Evolutionary conservation across 2,888 invertebrate species (phyloP), one percentile per base, ranked within the genome.

Genomic region (Andricus curvator): DNA sequence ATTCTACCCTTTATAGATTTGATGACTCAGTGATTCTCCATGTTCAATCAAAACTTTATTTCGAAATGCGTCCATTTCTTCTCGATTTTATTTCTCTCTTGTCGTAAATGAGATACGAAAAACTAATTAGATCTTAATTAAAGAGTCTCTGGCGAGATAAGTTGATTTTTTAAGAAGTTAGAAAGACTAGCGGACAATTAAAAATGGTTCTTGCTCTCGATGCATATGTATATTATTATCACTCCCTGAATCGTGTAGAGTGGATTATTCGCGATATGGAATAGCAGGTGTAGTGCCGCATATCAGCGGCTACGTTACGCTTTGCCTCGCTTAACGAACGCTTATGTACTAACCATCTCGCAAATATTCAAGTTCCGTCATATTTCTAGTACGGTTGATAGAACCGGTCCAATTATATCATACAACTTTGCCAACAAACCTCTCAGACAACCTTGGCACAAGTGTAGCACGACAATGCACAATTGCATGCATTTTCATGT

Each of bases 321-420:
- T 56, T 20, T 56, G 51, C 74, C 51, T 56, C 74, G 33, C 13
- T 56, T 74, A 74, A 65, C 44, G 65, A 44, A 65, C 48, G 60
- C n/a, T 25, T 29, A 17, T 51, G 60, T 87, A 89, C 87, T 88
- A 88, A 86, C 89, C 86, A 84, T 88, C 83, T 81, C 78, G 80
- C 81, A 85, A 80, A 86, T 83, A 86, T 84, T 82, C 81, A 76
- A 66, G 70, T 37, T 82, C 33, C 77, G 65, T 67, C 77, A 88
- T 85, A 87, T 89, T 88, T 86, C 85, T 78, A 70, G 85, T 68
- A 82, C 82, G 88, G 89, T 76, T 89, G 88, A 86, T 89, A 88
- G 83, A 88, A 88, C 89, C 88, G 88, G 90, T 91, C 89, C 89
- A 90, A 90, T 90, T 89, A 89, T 90, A 88, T 88, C 88, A 88